phyloP scores from a whole-genome alignment of 1,140 invertebrate species.

The Zophobas atratus region DNA sequence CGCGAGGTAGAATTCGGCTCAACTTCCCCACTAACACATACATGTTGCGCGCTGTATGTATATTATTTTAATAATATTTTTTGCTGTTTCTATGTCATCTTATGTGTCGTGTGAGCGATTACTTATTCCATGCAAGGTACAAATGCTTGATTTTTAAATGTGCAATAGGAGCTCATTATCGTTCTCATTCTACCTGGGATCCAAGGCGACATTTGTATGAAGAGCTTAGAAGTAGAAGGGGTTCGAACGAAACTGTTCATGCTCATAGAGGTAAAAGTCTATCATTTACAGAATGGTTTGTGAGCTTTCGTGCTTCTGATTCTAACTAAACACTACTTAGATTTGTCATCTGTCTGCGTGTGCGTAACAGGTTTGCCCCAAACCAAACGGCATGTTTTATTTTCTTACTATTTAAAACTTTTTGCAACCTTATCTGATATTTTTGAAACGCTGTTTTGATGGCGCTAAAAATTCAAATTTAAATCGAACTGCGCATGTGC shows the following conservation, averaged over 20 bases:
- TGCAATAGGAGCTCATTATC: conserved; percentile 68
- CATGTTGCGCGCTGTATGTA: conserved; percentile 9
- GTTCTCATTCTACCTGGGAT: conserved; percentile 88
- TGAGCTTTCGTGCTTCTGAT: conserved; percentile 44
- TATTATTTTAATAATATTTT: conserved; percentile 45
- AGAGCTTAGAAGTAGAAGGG: conserved; percentile 78
- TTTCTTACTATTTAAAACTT: not conserved
- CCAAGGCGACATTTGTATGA: conserved; percentile 90
- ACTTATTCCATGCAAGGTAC: conserved; percentile 20
- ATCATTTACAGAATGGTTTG: conserved; percentile 53
- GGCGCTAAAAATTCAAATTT: too few species aligned
- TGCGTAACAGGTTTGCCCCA: conserved; percentile 39
- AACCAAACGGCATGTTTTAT: not conserved
- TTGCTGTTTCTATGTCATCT: conserved; percentile 3
- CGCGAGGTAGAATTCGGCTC: conserved; percentile 1
- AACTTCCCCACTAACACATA: not conserved
- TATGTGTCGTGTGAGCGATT: not conserved
- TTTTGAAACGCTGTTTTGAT: too few species aligned
- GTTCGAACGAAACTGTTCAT: conserved; percentile 75
- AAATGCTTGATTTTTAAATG: conserved; percentile 49
- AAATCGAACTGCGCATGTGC: too few species aligned
- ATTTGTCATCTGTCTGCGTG: conserved; percentile 48
- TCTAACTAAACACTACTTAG: conserved; percentile 48
- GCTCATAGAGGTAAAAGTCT: conserved; percentile 71
- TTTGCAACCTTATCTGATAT: too few species aligned